Percentiles rank a stretch among this genome's conserved stretches.
Evolutionary conservation across 37 sponge, comb jelly and placozoan genomes (phyloP).

Genomic region (Ephydatia muelleri): DNA sequence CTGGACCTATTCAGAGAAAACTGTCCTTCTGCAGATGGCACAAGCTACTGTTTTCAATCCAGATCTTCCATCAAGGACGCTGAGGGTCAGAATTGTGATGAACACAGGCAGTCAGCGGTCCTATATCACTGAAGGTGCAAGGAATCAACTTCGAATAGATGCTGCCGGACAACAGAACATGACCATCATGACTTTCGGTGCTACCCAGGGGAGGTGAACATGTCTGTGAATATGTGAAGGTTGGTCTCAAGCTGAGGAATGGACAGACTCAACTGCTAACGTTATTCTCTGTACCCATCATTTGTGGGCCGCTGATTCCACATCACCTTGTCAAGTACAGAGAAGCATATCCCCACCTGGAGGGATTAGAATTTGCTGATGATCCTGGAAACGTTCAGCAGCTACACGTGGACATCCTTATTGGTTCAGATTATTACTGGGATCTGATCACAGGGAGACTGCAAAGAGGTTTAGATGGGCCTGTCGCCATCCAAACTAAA

Average conservation of each 20-base stretch:
- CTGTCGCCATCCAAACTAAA: slow-evolving; percentile 15
- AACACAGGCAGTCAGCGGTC: slow-evolving; percentile 29
- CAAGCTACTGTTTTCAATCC: slow-evolving; percentile 27
- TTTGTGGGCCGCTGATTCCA: slow-evolving; percentile 34
- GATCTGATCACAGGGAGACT: slow-evolving; percentile 23
- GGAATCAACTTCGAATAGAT: not conserved
- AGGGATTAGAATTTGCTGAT: slow-evolving; percentile 22
- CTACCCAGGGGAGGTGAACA: not conserved
- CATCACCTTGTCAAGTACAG: not conserved
- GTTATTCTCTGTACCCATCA: slow-evolving; percentile 24
- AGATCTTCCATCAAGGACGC: not conserved
- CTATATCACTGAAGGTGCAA: slow-evolving; percentile 18
- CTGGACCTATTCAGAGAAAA: not conserved
- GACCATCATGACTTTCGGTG: slow-evolving; percentile 27
- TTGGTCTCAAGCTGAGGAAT: slow-evolving; percentile 20
- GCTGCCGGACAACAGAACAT: slow-evolving; percentile 3
- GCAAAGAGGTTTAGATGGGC: slow-evolving; percentile 20
- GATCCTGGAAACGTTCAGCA: not conserved
- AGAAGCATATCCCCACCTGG: slow-evolving; percentile 16
- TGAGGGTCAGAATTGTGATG: slow-evolving; percentile 14
- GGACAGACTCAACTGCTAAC: not conserved
- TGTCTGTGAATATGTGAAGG: slow-evolving; percentile 8
- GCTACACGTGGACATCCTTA: slow-evolving; percentile 8
- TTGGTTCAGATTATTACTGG: slow-evolving; percentile 38
- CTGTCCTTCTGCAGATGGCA: slow-evolving; percentile 33